Conservation (phyloP, 1,140 invertebrate species). For the Acyrthosiphon pisum region DNA sequence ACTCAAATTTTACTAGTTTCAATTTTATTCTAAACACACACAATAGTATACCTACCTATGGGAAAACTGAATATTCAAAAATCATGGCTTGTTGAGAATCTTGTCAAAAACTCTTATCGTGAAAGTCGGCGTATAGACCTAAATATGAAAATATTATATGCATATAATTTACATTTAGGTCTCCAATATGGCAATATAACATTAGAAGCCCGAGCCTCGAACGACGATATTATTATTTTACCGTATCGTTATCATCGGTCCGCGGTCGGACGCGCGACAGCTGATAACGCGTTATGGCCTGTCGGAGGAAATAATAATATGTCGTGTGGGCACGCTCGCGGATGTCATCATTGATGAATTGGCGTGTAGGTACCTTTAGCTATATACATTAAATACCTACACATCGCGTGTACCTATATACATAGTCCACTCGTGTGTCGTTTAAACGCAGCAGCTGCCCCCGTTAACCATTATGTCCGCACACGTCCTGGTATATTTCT, state of each 20-base stretch:
- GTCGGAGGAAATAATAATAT: neutral
- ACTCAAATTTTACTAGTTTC: too few species aligned
- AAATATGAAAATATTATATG: too few species aligned
- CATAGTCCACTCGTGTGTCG: constrained; percentile 8
- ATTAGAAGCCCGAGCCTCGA: neutral
- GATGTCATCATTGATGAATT: neutral
- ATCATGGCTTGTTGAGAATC: too few species aligned
- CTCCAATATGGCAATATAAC: too few species aligned
- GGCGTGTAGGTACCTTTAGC: neutral
- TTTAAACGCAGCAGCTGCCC: constrained; percentile 1
- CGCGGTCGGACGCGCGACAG: neutral
- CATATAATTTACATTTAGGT: too few species aligned
- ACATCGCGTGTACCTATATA: neutral
- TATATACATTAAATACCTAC: neutral
- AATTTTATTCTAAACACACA: too few species aligned
- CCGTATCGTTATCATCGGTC: neutral
- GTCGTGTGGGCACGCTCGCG: neutral
- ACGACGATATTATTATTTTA: neutral
- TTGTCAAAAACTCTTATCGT: too few species aligned
- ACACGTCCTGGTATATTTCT: neutral
- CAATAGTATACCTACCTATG: too few species aligned
- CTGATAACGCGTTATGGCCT: neutral
- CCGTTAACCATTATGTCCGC: constrained; percentile 29
- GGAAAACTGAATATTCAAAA: too few species aligned
- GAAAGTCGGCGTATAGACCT: too few species aligned